These are phyloP conservation scores for Dysidea cf. avara DNA, from an alignment of 37 sponge, comb jelly and placozoan genomes.

Conservation along the genomic window DNA sequence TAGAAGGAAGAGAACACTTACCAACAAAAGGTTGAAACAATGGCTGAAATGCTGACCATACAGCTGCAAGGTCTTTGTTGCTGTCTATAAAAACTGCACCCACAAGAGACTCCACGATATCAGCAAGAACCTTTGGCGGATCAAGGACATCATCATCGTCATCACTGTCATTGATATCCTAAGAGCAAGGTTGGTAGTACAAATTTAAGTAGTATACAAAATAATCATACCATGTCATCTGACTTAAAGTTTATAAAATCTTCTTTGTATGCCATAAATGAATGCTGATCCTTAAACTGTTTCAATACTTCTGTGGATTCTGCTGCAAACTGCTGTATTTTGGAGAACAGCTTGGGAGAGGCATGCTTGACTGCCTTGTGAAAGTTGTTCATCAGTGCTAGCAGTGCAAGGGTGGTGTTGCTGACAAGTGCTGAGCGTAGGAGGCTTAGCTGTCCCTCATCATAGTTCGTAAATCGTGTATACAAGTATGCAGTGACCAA, in stretches of 20 bases:
- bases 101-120: slow-evolving; percentile 87
- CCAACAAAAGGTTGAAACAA: slow-evolving; percentile 71
- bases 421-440: slow-evolving; percentile 90
- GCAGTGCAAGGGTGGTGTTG: slow-evolving; percentile 80
- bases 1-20: slow-evolving; percentile 3
- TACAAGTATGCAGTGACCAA: slow-evolving; percentile 82
- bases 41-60: slow-evolving; percentile 76
- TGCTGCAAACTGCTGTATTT: slow-evolving; percentile 18
- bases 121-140: slow-evolving; percentile 92
- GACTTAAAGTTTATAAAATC: not conserved
- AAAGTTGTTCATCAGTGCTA: slow-evolving; percentile 42
- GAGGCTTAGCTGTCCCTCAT: slow-evolving; percentile 80
- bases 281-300: not conserved
- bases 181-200: too few relatives aligned
- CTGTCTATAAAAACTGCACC: slow-evolving; percentile 96
- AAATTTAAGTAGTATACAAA: not conserved
- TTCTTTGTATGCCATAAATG: not conserved
- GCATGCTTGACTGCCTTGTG: slow-evolving; percentile 47
- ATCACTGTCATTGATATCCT: slow-evolving; percentile 18
- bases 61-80: slow-evolving; percentile 64
- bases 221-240: not conserved
- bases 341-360: slow-evolving; percentile 47
- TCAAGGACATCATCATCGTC: slow-evolving; percentile 57
- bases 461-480: slow-evolving; percentile 43
- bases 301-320: slow-evolving; percentile 13